Percentiles rank a stretch among this genome's conserved stretches.
Evolutionary conservation across 1,140 invertebrate species (phyloP).

Genomic region (Drosophila ficusphila): DNA sequence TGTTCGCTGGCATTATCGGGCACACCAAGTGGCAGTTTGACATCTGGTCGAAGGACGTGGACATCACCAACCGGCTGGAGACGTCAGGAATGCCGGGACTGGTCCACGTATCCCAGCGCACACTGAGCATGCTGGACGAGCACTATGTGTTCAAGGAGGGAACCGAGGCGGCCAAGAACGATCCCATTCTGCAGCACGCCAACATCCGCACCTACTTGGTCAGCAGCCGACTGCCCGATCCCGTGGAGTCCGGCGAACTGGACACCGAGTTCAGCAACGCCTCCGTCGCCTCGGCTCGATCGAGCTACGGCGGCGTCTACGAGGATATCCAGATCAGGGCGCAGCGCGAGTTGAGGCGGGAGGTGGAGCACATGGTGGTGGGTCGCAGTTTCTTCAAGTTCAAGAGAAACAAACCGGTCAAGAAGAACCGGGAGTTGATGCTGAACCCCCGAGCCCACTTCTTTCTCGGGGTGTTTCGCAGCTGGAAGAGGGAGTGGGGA

Average conservation of each 20-base stretch:
- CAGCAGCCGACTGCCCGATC: constrained; percentile 56
- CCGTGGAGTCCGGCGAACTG: neutral
- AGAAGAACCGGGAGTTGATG: constrained; percentile 38
- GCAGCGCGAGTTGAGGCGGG: constrained; percentile 52
- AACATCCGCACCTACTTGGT: constrained; percentile 90
- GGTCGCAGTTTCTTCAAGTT: constrained; percentile 29
- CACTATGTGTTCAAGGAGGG: constrained; percentile 84
- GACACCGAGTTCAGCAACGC: neutral
- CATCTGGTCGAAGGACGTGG: constrained; percentile 98
- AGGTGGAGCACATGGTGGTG: constrained; percentile 70
- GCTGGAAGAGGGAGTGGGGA: constrained; percentile 40
- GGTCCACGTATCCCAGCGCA: constrained; percentile 93
- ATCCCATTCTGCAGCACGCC: constrained; percentile 88
- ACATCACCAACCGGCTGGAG: constrained; percentile 97
- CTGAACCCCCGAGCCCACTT: constrained; percentile 49
- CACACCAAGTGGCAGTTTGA: constrained; percentile 97
- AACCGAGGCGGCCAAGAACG: constrained; percentile 87
- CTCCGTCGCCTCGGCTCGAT: neutral
- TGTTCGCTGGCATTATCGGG: constrained; percentile 95
- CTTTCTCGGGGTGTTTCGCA: constrained; percentile 46
- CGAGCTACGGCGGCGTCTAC: constrained; percentile 1
- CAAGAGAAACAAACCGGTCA: neutral
- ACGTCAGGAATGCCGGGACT: constrained; percentile 93
- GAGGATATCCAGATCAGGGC: constrained; percentile 17
- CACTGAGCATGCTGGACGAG: constrained; percentile 88